These are phyloP conservation scores for Felis chaus DNA, from an alignment of 2,113 vertebrate genomes.

Conservation along the genomic window DNA sequence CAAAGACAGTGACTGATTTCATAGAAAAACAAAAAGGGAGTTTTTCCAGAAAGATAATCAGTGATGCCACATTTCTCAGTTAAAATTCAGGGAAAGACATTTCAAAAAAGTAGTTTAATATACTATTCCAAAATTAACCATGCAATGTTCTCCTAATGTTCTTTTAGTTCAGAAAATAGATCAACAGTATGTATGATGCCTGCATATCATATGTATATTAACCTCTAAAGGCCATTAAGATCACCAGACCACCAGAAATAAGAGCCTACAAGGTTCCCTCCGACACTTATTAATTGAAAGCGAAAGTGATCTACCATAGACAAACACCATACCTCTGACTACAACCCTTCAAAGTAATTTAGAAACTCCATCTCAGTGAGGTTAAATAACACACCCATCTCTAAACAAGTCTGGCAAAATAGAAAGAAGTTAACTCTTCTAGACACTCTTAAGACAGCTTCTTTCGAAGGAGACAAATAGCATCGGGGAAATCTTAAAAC, in stretches of 20 bases:
- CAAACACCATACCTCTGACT: slow-evolving; percentile 28
- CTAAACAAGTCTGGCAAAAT: slow-evolving; percentile 50
- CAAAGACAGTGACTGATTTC: slow-evolving; percentile 14
- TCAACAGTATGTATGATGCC: slow-evolving; percentile 21
- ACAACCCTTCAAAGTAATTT: slow-evolving; percentile 58
- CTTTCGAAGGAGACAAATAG: slow-evolving; percentile 20
- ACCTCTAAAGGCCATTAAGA: not conserved
- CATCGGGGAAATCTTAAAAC: slow-evolving; percentile 32
- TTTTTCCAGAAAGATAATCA: slow-evolving; percentile 43
- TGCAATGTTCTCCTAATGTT: not conserved
- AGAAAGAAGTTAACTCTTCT: slow-evolving; percentile 42
- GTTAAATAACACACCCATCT: slow-evolving; percentile 52
- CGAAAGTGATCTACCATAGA: slow-evolving; percentile 59
- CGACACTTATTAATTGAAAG: slow-evolving; percentile 60
- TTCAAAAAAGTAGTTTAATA: slow-evolving; percentile 35
- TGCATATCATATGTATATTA: slow-evolving; percentile 13
- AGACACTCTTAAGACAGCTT: not conserved
- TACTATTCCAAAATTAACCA: slow-evolving; percentile 36
- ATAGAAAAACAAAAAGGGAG: not conserved
- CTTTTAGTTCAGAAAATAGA: slow-evolving; percentile 48
- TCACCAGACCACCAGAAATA: not conserved
- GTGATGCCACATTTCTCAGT: slow-evolving; percentile 36
- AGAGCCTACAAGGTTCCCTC: not conserved
- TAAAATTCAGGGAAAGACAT: slow-evolving; percentile 50
- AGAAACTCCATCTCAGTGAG: slow-evolving; percentile 53